phyloP scores from a whole-genome alignment of 2,888 invertebrate genomes.

The Hydroisotoma schaefferi region DNA sequence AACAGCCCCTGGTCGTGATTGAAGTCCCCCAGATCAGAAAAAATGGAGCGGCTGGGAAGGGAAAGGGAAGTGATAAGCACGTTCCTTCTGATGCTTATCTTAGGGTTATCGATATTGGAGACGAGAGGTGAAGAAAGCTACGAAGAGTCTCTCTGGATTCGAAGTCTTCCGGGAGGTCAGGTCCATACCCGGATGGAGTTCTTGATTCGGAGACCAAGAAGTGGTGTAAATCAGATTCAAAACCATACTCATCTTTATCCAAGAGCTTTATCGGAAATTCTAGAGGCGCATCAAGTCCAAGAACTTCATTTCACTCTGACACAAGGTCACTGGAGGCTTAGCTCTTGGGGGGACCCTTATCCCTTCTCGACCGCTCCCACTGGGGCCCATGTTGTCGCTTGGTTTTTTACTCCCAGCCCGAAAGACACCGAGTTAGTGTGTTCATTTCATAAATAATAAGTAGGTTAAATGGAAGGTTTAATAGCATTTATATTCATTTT shows the following conservation, averaged over 20 bases:
- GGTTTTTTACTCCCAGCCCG: constrained; percentile 64
- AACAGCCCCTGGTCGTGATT: no score
- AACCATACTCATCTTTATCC: constrained; percentile 84
- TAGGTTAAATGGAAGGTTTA: neutral
- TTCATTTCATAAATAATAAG: constrained; percentile 3
- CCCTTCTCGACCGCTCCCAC: constrained; percentile 71
- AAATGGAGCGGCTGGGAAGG: no score
- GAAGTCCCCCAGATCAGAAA: no score
- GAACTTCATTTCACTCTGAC: constrained; percentile 89
- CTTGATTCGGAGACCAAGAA: constrained; percentile 52
- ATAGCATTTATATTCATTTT: constrained; percentile 15
- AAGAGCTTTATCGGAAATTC: constrained; percentile 80
- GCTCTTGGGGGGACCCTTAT: constrained; percentile 91
- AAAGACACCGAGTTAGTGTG: neutral
- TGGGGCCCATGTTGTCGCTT: constrained; percentile 90
- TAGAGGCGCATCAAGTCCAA: constrained; percentile 76
- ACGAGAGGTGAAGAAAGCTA: constrained; percentile 66
- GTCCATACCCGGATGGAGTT: constrained; percentile 90
- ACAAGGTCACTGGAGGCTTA: constrained; percentile 89
- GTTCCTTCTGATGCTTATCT: no score
- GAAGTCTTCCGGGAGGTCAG: constrained; percentile 77
- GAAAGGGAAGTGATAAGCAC: no score
- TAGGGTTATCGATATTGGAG: no score
- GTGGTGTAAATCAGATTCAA: constrained; percentile 24
- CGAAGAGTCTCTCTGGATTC: constrained; percentile 82